phyloP scores from a whole-genome alignment of 2,797 vertebrate species.

The Tapirus indicus region DNA sequence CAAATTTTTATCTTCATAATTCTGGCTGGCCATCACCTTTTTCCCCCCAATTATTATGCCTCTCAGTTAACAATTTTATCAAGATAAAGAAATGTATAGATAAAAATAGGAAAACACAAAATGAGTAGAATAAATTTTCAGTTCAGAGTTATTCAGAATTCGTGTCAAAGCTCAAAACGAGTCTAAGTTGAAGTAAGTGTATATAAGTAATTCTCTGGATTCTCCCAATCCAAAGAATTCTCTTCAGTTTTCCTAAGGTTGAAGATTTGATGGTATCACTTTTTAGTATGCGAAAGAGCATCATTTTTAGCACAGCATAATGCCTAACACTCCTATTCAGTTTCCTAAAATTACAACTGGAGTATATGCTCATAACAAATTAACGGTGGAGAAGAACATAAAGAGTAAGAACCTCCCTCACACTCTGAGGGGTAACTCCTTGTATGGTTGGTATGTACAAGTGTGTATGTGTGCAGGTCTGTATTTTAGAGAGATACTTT shows the following conservation, averaged over 20 bases:
- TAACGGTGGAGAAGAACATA: not conserved
- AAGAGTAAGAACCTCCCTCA: not conserved
- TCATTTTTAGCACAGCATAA: slow-evolving; percentile 2
- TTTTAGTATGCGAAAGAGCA: not conserved
- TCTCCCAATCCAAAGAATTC: not conserved
- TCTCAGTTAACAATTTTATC: not conserved
- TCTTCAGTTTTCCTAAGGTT: not conserved
- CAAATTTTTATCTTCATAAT: not conserved
- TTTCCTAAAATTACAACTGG: not conserved
- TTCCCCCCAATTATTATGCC: not conserved
- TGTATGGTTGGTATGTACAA: not conserved
- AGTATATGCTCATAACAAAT: not conserved
- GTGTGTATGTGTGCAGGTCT: not conserved
- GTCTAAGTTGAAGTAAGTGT: not conserved
- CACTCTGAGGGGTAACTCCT: fast-evolving
- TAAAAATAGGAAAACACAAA: not conserved
- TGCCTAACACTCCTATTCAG: not conserved
- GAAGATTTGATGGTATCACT: not conserved
- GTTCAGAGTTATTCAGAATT: not conserved
- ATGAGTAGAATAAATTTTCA: not conserved
- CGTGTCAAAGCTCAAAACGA: not conserved
- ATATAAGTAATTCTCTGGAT: not conserved
- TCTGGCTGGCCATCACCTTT: not conserved
- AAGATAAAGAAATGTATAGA: not conserved
- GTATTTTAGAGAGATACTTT: not conserved